These are phyloP conservation scores for Callionymus lyra DNA, from an alignment of 2,113 vertebrate species.

Conservation along the genomic window DNA sequence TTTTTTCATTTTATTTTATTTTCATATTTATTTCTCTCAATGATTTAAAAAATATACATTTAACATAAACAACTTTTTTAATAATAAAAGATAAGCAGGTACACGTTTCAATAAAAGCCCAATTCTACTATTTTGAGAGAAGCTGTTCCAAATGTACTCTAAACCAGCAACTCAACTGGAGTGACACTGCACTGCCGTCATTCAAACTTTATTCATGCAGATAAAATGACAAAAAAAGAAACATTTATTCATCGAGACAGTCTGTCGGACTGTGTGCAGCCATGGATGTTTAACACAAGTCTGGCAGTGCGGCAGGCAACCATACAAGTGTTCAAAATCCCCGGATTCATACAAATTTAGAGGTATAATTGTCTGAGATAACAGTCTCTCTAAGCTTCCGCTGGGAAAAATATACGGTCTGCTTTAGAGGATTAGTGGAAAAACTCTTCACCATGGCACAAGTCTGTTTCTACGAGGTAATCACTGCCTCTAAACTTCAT, in stretches of 20 bases:
- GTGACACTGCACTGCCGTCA: constrained; percentile 15
- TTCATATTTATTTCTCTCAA: no score
- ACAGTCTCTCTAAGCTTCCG: no score
- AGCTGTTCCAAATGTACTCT: no score
- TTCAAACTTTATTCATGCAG: constrained; percentile 23
- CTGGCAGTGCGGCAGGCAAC: not conserved
- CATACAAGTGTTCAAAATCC: constrained; percentile 4
- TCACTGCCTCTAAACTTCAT: constrained; percentile 28
- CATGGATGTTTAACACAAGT: not conserved
- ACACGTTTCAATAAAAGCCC: no score
- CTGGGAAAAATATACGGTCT: constrained; percentile 9
- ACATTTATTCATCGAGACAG: constrained; percentile 26
- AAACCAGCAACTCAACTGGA: constrained; percentile 5
- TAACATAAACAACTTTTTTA: no score
- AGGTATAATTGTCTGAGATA: constrained; percentile 2
- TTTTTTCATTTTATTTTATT: no score
- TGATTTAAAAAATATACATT: no score
- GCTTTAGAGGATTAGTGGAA: constrained; percentile 30
- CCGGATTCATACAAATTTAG: constrained; percentile 7
- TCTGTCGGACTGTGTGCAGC: constrained; percentile 16
- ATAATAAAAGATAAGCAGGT: no score
- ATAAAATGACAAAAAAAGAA: constrained; percentile 31
- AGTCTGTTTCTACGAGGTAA: constrained; percentile 29
- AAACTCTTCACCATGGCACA: constrained; percentile 24
- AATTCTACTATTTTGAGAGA: no score